Evolutionary conservation across 2,113 vertebrate genomes (phyloP).

Genomic region (Grammomys dolichurus): DNA sequence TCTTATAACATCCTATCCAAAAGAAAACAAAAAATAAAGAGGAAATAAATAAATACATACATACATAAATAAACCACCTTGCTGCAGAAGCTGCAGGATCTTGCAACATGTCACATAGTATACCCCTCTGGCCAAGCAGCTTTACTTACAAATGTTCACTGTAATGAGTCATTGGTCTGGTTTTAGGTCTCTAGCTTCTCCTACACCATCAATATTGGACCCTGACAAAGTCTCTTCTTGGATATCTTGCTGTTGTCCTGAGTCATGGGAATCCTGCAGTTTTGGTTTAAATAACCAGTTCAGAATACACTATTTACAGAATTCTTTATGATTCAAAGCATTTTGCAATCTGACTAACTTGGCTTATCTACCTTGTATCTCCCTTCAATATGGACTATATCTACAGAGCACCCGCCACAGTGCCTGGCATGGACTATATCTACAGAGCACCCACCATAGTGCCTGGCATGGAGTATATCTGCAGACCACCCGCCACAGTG

Average conservation of each 20-base stretch:
- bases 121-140: neutral
- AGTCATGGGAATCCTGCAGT: neutral
- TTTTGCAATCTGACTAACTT: neutral
- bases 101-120: neutral
- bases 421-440: neutral
- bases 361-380: slow-evolving; percentile 12
- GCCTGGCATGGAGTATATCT: neutral
- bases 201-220: neutral
- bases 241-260: neutral
- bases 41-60: neutral
- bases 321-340: neutral
- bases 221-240: neutral
- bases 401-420: neutral
- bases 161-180: neutral
- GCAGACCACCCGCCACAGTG: neutral
- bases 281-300: neutral
- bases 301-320: slow-evolving; percentile 29
- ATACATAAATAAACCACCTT: neutral
- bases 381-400: neutral
- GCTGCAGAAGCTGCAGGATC: neutral
- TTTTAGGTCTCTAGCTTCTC: neutral
- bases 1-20: neutral
- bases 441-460: neutral
- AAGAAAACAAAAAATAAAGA: neutral
- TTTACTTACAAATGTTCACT: neutral